Base-by-base conservation (phyloP, 2,888 invertebrate species). In the Drosophila macrospina region DNA sequence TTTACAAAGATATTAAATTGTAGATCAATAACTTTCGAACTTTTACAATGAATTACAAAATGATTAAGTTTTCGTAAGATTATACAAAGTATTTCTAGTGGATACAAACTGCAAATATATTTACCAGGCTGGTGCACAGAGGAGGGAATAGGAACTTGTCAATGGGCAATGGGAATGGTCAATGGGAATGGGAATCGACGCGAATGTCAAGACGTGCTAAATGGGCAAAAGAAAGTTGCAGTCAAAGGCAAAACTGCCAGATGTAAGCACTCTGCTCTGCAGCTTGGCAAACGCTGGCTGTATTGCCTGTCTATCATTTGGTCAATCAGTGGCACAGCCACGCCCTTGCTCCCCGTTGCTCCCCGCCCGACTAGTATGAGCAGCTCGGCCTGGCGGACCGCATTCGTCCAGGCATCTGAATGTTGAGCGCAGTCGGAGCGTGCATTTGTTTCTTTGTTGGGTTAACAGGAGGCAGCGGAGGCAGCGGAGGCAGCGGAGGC, bases 191-290 rank as follows among this genome's bases (percentile, higher is more conserved):
- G 42, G 39, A 64, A 65, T 65, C 66, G 68, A 71, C 59, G 65
- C 55, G 65, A 71, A 75, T 65, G 69, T 63, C 68, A 74, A 74
- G 69, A 81, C 82, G 82, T 82, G 82, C 80, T 63, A 80, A 85
- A 80, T 85, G 71, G 70, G 62, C 74, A 78, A 80, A 73, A 66
- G 67, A 85, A 85, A 82, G 61, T 82, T 78, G 86, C 75, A 82
- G 75, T 83, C 83, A 83, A 67, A 76, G 71, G 75, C 70, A 69
- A 85, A 85, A 80, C 62, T 77, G 68, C 70, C 71, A 71, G 71
- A 71, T 79, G 73, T 68, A 71, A 69, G 80, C 69, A 74, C 55
- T 59, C 48, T 50, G 20, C 61, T 51, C 36, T 51, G 51, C 51
- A 47, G 45, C 37, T 39, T 41, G 15, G 50, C 41, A 41, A 54